Evolutionary conservation across 2,113 vertebrate species (phyloP), one percentile per base, ranked within the genome.

Genomic region (Morone chrysops): DNA sequence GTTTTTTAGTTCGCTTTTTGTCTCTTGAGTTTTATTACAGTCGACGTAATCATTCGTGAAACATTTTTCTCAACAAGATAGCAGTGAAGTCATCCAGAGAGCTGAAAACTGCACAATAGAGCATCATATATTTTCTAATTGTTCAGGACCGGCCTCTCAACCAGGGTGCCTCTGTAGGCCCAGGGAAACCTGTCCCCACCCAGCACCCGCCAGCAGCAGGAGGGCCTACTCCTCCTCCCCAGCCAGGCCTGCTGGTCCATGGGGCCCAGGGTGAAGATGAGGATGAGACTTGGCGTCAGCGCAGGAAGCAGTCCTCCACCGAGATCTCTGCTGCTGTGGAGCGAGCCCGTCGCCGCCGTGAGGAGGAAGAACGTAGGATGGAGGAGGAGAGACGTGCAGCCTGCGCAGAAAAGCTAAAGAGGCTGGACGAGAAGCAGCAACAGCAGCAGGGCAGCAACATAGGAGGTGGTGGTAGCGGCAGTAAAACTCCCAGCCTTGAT

Each of bases 261-360:
- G 90, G 83, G 6, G 56, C 92, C 41, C 94, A 92, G 70, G 96
- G 95, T 0, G 97, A 98, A 40, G 97, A 97, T 3, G 97, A 98
- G 79, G 97, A 98, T 8, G 97, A 98, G 80, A 97, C 97, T 0
- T 98, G 97, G 97, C 96, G 97, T 20, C 97, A 98, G 87, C 95
- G 97, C 9, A 93, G 97, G 9, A 97, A 98, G 70, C 97, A 98
- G 73, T 98, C 97, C 0, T 98, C 96, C 0, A 93, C 96, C 0
- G 97, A 98, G 87, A 97, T 98, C 43, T 98, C 97, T 5, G 95
- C 95, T 1, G 97, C 97, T 0, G 97, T 98, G 71, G 97, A 98
- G 91, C 95, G 97, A 18, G 97, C 97, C 1, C 95, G 97, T 5
- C 94, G 97, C 0, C 95, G 97, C 0, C 95, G 97, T 0, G 97